Base-by-base conservation (phyloP, 2,113 vertebrate species). In the Trichomycterus rosablanca region DNA sequence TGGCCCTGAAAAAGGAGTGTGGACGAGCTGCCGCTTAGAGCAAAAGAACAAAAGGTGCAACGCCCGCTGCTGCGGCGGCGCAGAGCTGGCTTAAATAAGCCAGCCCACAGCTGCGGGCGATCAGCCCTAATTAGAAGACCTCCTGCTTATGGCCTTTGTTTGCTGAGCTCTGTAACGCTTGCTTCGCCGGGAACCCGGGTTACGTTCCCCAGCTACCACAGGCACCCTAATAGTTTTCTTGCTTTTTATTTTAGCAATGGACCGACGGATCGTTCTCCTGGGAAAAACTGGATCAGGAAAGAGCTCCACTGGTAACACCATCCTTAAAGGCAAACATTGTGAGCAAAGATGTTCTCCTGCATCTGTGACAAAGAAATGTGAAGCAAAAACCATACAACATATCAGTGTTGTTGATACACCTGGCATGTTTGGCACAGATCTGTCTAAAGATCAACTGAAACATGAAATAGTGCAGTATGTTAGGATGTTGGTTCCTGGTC, bases 341-440 rank as follows among this genome's bases (percentile, higher is more conserved):
- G 3, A 30, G 26, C 3, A 30, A 7, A 7, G 7, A 3, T 30
- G 3, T 30, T 30, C 3, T 30, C 3, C 56, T 16, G 2, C 6
- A 7, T 56, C n/a, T 7, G 43, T 44, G 16, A 77, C 78, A 0
- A 0, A 1, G 0, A 10, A 1, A 0, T 80, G 79, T 18, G 1
- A 3, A 10, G 19, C 7, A 20, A 8, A 2, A 32, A 46, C 0
- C 6, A 7, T 20, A 40, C 2, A 6, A 12, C n/a, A 2, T 0
- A 40, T 23, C 5, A 7, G 7, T 23, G 44, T 4, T n/a, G n/a
- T 7, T 7, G 26, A 30, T 7, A 30, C 26, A 4, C 87, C 87
- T 0, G 87, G 84, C 2, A 58, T 88, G 44, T 89, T 83, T 24
- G 80, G 88, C 15, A 85, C 86, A 0, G 58, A 42, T 7, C 37